These are phyloP conservation scores for Leucozona laternaria DNA, from an alignment of 2,888 invertebrate species.

Conservation along the genomic window DNA sequence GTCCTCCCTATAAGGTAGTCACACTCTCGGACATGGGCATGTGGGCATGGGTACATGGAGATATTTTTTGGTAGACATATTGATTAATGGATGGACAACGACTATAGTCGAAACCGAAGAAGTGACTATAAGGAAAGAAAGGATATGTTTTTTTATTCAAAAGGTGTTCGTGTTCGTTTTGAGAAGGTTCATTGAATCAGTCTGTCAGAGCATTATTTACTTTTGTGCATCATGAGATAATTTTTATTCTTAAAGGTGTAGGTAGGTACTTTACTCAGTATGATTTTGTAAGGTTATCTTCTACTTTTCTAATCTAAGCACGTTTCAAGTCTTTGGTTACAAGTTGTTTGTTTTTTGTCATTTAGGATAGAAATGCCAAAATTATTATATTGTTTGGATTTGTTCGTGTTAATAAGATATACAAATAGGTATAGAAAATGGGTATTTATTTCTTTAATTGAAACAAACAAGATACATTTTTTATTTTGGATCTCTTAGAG, in stretches of 20 bases:
- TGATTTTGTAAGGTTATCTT: not conserved
- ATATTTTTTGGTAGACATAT: slow-evolving; percentile 5
- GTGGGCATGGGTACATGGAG: not conserved
- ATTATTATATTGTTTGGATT: not conserved
- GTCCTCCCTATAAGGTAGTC: not conserved
- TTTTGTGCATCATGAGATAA: slow-evolving; percentile 14
- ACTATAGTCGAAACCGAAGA: not conserved
- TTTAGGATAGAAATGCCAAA: not conserved
- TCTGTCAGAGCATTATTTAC: not conserved
- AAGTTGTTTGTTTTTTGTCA: slow-evolving; percentile 9
- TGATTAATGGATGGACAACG: not conserved
- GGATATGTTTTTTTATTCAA: slow-evolving; percentile 4
- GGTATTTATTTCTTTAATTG: too few relatives aligned
- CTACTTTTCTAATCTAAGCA: not conserved
- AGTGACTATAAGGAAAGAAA: not conserved
- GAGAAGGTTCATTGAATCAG: slow-evolving; percentile 14
- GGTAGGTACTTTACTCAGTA: too few relatives aligned
- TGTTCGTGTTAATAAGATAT: too few relatives aligned
- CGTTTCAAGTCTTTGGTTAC: not conserved
- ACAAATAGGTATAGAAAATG: too few relatives aligned
- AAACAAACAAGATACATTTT: too few relatives aligned
- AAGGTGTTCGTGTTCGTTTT: slow-evolving; percentile 6
- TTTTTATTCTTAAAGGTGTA: too few relatives aligned
- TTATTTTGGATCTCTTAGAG: too few relatives aligned
- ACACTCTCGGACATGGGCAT: slow-evolving; percentile 16